These are phyloP conservation scores for Clunio marinus DNA, from an alignment of 2,888 invertebrate species.

Conservation along the genomic window DNA sequence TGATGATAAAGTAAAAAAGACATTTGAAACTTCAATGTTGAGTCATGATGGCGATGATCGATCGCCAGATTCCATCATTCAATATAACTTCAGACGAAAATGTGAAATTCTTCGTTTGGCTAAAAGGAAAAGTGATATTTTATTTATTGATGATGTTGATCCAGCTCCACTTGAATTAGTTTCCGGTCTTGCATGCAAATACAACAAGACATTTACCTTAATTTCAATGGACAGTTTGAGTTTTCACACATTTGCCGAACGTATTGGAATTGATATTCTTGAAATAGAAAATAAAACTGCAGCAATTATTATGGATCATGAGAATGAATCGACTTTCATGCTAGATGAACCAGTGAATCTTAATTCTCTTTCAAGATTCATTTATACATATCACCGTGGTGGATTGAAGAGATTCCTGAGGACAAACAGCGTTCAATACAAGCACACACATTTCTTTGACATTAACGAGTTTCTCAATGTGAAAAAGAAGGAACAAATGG, in stretches of 20 bases:
- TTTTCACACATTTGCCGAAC: conserved; percentile 70
- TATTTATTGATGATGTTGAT: conserved; percentile 39
- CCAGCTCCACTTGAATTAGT: conserved; percentile 9
- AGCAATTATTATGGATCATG: conserved; percentile 66
- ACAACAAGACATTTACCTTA: conserved; percentile 60
- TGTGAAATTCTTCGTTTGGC: conserved; percentile 45
- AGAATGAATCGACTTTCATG: conserved; percentile 63
- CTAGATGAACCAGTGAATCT: conserved; percentile 40
- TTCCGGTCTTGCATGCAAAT: conserved; percentile 54
- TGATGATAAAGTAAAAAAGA: conserved; percentile 41
- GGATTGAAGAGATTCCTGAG: conserved; percentile 35
- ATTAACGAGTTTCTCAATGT: conserved; percentile 7
- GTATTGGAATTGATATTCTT: conserved; percentile 65
- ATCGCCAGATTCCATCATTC: conserved; percentile 55
- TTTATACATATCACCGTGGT: conserved; percentile 39
- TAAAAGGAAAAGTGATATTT: conserved; percentile 23
- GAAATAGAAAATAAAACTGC: conserved; percentile 60
- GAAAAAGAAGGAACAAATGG: conserved; percentile 11
- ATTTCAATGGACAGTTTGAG: conserved; percentile 69
- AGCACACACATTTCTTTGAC: conserved; percentile 39
- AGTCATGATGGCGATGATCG: conserved; percentile 54
- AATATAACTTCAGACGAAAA: conserved; percentile 50
- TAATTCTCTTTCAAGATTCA: conserved; percentile 38
- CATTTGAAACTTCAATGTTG: conserved; percentile 53
- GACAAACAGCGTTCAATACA: conserved; percentile 31